Evolutionary conservation across 2,888 invertebrate genomes (phyloP), one percentile per base, ranked within the genome.

Genomic region (Pterobdella sp.): DNA sequence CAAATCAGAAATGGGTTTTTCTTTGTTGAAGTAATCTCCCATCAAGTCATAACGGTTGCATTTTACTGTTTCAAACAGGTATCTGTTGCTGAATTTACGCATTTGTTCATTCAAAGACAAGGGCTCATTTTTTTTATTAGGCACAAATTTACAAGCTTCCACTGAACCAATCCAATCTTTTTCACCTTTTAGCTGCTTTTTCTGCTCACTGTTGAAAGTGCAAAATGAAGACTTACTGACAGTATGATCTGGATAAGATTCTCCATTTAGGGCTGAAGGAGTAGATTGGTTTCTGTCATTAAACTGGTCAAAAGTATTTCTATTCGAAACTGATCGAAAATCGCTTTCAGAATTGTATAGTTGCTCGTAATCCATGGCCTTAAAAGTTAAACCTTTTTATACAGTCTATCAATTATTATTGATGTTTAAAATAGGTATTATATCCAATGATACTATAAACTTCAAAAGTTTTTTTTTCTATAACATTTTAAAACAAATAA

Each of bases 1-100:
- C 2, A 36, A 22, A 1, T 60, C 71, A 1, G 63, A 56, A 32
- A 63, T 34, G 29, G 60, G 60, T 3, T 56, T 56, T 26, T 35
- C 52, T 14, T 63, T 29, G 14, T 60, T 71, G 36, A 71, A 71
- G 35, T 71, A 71, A 18, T 71, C 63, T 29, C 22, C n/a, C 31
- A 63, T 60, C 31, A 71, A 52, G 36, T 71, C 71, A 63, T 71
- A 71, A n/a, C 71, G 52, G 2, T 22, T 22, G 26, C 71, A 71
- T n/a, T 34, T 42, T 22, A 31, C 34, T 2, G 71, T 34, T 37
- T 71, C 71, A 63, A 35, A 71, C 22, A 71, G 36, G 63, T 71
- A 71, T 14, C 71, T 60, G 32, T 71, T 71, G 36, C 56, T 56
- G 37, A 71, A 71, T 29, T 63, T 71, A 34, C 29, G n/a, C 60